These are phyloP conservation scores for Hirtodrosophila histrioides DNA, from an alignment of 2,888 invertebrate genomes.

Conservation along the genomic window DNA sequence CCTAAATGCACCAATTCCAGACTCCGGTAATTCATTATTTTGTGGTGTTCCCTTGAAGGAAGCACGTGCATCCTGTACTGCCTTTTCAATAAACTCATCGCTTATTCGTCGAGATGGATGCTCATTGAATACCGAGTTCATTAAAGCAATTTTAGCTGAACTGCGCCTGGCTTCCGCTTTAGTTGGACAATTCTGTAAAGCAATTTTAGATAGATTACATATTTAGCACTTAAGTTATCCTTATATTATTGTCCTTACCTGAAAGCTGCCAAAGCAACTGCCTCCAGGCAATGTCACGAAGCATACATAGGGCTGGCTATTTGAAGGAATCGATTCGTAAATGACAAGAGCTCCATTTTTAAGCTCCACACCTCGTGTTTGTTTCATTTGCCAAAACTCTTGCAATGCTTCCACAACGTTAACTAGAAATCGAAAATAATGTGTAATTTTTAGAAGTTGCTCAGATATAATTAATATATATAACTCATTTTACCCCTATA, in stretches of 20 bases:
- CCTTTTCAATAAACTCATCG: conserved; percentile 97
- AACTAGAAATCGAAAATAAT: conserved; percentile 85
- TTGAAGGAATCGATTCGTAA: conserved; percentile 96
- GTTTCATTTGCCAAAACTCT: conserved; percentile 99
- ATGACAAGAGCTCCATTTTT: conserved; percentile 96
- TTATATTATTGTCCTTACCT: too few species aligned
- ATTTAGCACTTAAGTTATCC: too few species aligned
- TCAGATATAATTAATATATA: not conserved
- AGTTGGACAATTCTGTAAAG: conserved; percentile 92
- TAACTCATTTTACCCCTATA: conserved; percentile 81
- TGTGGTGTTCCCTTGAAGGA: conserved; percentile 89
- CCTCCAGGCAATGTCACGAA: conserved; percentile 97
- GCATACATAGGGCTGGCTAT: conserved; percentile 96
- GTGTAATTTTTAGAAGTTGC: not conserved
- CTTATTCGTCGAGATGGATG: conserved; percentile 96
- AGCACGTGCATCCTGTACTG: conserved; percentile 94
- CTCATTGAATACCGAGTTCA: conserved; percentile 98
- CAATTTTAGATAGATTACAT: not conserved
- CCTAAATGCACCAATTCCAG: conserved; percentile 90
- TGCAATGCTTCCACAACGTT: conserved; percentile 98
- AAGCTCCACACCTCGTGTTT: conserved; percentile 92
- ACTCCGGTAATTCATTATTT: conserved; percentile 88
- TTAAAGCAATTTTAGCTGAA: conserved; percentile 97
- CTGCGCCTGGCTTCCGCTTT: conserved; percentile 97
- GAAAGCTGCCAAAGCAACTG: conserved; percentile 97